A percentile compares a stretch with the other conserved stretches of the same genome.
phyloP scores from a whole-genome alignment of 2,113 vertebrate species.

The Psilopogon haemacephalus region DNA sequence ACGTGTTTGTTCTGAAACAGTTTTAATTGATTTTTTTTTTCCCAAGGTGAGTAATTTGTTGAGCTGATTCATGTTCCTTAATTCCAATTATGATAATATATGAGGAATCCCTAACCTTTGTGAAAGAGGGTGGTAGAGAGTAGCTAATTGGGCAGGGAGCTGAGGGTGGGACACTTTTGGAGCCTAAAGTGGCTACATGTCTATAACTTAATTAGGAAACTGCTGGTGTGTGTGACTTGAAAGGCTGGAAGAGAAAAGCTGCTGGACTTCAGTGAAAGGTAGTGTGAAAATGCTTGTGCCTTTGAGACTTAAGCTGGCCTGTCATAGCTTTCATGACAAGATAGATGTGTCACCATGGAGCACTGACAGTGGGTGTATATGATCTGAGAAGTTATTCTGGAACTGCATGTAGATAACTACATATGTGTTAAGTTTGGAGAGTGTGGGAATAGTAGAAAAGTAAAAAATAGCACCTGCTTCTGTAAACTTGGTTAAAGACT shows the following conservation, averaged over 20 bases:
- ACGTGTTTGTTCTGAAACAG: neutral
- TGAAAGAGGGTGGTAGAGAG: neutral
- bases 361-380: neutral
- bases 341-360: neutral
- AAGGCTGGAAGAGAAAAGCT: constrained; percentile 1
- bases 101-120: neutral
- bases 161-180: neutral
- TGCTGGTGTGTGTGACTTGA: neutral
- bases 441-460: neutral
- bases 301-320: neutral
- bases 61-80: neutral
- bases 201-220: neutral
- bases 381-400: neutral
- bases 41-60: neutral
- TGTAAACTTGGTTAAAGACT: neutral
- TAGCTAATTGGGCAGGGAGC: neutral
- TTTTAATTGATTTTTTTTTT: neutral
- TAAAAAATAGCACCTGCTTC: neutral
- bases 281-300: constrained; percentile 5
- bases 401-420: neutral
- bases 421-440: neutral
- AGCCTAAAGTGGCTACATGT: neutral
- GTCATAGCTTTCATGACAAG: neutral
- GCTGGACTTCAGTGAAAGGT: constrained; percentile 23
- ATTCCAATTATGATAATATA: neutral